Conservation (phyloP, 2,888 invertebrate species). For the Neocrepidodera transversa region DNA sequence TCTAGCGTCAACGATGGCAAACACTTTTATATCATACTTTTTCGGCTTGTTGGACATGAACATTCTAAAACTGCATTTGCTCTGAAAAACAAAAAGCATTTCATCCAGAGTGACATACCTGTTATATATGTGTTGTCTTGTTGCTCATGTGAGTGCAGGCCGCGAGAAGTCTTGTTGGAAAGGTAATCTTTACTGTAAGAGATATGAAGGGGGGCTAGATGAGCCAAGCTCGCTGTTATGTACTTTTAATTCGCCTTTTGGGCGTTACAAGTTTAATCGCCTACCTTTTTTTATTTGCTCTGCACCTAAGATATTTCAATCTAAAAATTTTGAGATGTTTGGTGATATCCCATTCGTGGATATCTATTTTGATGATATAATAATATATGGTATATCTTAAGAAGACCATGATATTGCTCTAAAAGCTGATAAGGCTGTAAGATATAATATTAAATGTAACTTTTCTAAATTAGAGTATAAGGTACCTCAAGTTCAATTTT, state of each 20-base stretch:
- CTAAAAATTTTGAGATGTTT: constrained; percentile 17
- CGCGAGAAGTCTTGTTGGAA: constrained; percentile 2
- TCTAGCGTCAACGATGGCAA: too few species aligned
- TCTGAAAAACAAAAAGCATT: too few species aligned
- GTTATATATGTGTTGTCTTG: too few species aligned
- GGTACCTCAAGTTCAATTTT: too few species aligned
- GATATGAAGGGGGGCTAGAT: constrained; percentile 26
- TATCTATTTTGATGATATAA: constrained; percentile 27
- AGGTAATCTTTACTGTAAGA: constrained; percentile 26
- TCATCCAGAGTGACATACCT: too few species aligned
- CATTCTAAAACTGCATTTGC: too few species aligned
- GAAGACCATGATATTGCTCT: constrained; percentile 6
- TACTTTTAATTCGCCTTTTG: constrained; percentile 42
- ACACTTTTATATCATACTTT: too few species aligned
- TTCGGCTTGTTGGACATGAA: too few species aligned
- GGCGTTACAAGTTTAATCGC: constrained; percentile 14
- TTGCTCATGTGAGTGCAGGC: too few species aligned
- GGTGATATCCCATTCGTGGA: too few species aligned
- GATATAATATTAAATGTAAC: constrained; percentile 21
- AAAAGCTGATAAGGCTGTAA: constrained; percentile 2
- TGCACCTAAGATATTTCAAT: constrained; percentile 19
- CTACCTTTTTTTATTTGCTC: constrained; percentile 13
- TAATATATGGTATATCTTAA: constrained; percentile 18
- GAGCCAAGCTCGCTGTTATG: constrained; percentile 10
- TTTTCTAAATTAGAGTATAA: too few species aligned